Conservation (phyloP, 2,888 invertebrate genomes). For the Brachyptera putata region DNA sequence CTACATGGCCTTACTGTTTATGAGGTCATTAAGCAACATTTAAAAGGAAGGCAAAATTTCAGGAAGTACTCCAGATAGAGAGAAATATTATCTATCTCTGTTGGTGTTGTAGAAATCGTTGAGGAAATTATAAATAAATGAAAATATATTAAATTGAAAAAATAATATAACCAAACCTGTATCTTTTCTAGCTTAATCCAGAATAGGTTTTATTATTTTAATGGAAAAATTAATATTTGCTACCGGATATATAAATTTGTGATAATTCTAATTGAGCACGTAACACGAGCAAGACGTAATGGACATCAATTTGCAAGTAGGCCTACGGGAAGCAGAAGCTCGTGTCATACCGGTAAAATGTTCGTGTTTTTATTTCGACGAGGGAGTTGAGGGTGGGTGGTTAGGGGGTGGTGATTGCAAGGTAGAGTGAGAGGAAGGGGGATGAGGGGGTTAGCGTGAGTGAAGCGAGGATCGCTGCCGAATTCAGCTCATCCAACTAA, state of each 20-base stretch:
- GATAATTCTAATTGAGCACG: neutral
- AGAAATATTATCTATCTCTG: too few relatives aligned
- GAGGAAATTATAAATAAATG: too few relatives aligned
- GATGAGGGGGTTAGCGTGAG: slow-evolving; percentile 28
- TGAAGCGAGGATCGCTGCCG: slow-evolving; percentile 30
- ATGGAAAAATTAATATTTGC: too few relatives aligned
- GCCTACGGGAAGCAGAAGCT: neutral
- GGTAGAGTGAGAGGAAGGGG: slow-evolving; percentile 20
- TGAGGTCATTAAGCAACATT: too few relatives aligned
- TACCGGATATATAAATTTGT: slow-evolving; percentile 7
- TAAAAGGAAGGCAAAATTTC: too few relatives aligned
- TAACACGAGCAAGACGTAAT: neutral
- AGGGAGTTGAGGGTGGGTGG: slow-evolving; percentile 11
- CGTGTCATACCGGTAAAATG: neutral
- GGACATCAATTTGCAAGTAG: neutral
- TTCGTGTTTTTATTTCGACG: slow-evolving; percentile 17
- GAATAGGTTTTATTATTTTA: too few relatives aligned
- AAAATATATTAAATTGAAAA: too few relatives aligned
- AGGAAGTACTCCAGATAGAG: too few relatives aligned
- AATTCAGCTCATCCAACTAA: slow-evolving; percentile 22
- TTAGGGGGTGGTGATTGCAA: slow-evolving; percentile 16
- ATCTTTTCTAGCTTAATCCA: too few relatives aligned
- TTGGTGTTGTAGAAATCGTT: too few relatives aligned
- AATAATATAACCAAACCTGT: too few relatives aligned
- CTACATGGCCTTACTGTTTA: too few relatives aligned